A percentile compares a stretch with the other conserved stretches of the same genome.
Evolutionary conservation across 2,113 vertebrate genomes (phyloP).

Genomic region (Azemiops feae): DNA sequence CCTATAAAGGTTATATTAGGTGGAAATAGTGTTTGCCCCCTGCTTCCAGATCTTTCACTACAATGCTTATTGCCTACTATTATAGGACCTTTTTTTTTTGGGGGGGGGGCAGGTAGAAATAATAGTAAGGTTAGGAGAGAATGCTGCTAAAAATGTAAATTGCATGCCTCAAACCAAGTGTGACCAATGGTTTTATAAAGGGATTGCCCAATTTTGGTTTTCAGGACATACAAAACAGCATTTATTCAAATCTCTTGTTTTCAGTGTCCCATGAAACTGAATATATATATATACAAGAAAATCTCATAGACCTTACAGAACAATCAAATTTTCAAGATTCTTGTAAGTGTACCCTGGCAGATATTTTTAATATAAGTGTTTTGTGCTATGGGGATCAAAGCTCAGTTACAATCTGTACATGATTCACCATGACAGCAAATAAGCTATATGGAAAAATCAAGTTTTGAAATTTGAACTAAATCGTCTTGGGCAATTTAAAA

Average conservation of each 20-base stretch:
- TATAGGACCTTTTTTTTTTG: neutral
- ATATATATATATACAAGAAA: neutral
- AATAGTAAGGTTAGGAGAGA: neutral
- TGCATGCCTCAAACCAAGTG: neutral
- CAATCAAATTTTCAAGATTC: neutral
- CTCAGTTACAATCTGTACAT: neutral
- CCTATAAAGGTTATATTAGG: neutral
- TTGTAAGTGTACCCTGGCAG: neutral
- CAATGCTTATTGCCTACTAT: neutral
- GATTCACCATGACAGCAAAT: neutral
- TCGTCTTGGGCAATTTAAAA: neutral
- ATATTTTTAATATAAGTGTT: neutral
- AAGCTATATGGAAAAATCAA: neutral
- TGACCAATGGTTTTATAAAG: neutral
- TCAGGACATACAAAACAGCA: neutral
- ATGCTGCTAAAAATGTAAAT: neutral
- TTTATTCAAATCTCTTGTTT: neutral
- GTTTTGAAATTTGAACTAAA: neutral
- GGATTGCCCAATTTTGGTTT: neutral
- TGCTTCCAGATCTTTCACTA: rapidly evolving
- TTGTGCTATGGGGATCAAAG: neutral
- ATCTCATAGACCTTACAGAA: neutral
- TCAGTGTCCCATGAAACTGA: neutral
- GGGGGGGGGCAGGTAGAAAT: neutral
- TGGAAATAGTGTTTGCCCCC: neutral